phyloP scores from a whole-genome alignment of 2,888 invertebrate species.

The Oeneis ivallda region DNA sequence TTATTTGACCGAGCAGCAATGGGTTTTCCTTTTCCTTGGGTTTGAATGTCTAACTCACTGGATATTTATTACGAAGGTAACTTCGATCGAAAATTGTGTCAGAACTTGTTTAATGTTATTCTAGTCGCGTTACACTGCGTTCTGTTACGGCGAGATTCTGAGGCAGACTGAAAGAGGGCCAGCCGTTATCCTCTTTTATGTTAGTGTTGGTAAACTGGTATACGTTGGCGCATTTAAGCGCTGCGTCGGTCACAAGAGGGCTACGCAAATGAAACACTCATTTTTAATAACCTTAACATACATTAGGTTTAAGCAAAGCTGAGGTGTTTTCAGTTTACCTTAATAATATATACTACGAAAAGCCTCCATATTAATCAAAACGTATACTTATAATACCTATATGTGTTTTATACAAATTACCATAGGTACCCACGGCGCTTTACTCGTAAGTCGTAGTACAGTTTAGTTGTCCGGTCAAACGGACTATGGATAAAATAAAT shows the following conservation, averaged over 20 bases:
- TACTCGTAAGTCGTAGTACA: no score
- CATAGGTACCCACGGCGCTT: no score
- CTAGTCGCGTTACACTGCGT: slow-evolving; percentile 30
- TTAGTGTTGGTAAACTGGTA: slow-evolving; percentile 72
- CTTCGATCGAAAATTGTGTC: background rate
- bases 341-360: background rate
- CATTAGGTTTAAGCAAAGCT: slow-evolving; percentile 1
- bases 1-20: background rate
- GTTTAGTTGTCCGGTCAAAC: no score
- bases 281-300: slow-evolving; percentile 14
- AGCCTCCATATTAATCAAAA: no score
- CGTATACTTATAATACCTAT: no score
- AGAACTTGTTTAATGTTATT: slow-evolving; percentile 6
- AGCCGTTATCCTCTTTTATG: slow-evolving; percentile 76
- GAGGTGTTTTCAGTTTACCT: background rate
- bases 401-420: no score
- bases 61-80: slow-evolving; percentile 2
- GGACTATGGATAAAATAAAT: no score
- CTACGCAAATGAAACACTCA: slow-evolving; percentile 44
- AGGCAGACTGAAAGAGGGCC: slow-evolving; percentile 68
- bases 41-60: slow-evolving; percentile 1
- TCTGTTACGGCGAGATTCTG: slow-evolving; percentile 50
- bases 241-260: slow-evolving; percentile 46
- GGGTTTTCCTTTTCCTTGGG: background rate
- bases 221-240: slow-evolving; percentile 45